A percentile compares a stretch with the other conserved stretches of the same genome.
phyloP scores from a whole-genome alignment of 2,797 vertebrate species.

The Pipistrellus pygmaeus region DNA sequence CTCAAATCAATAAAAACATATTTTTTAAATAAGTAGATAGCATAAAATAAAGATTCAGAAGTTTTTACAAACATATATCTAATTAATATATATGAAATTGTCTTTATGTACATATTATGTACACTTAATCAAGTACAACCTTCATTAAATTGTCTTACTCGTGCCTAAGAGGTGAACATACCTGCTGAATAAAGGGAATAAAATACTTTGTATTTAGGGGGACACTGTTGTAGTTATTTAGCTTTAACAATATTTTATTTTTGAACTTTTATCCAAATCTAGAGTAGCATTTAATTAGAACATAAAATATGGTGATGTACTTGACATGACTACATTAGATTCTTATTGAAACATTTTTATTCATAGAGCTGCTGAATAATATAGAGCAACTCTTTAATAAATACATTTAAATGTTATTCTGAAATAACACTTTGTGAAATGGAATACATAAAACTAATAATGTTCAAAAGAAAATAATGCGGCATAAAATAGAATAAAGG shows the following conservation, averaged over 20 bases:
- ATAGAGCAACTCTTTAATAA: slow-evolving; percentile 60
- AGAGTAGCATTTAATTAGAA: slow-evolving; percentile 82
- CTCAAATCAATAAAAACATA: too few relatives aligned
- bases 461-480: neutral
- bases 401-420: slow-evolving; percentile 42
- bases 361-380: slow-evolving; percentile 74
- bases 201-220: slow-evolving; percentile 82
- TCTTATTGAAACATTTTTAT: slow-evolving; percentile 71
- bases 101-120: slow-evolving; percentile 85
- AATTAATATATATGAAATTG: slow-evolving; percentile 29
- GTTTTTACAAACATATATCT: slow-evolving; percentile 78
- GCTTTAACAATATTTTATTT: slow-evolving; percentile 84
- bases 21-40: slow-evolving; percentile 2
- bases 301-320: slow-evolving; percentile 78
- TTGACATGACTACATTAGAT: slow-evolving; percentile 74
- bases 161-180: slow-evolving; percentile 84
- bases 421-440: slow-evolving; percentile 64
- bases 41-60: slow-evolving; percentile 57
- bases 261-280: slow-evolving; percentile 67
- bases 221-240: slow-evolving; percentile 85
- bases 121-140: slow-evolving; percentile 86
- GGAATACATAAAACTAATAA: slow-evolving; percentile 51
- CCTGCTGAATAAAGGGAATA: slow-evolving; percentile 84
- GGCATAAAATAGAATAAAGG: neutral
- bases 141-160: slow-evolving; percentile 85